Conservation (phyloP, 1,140 invertebrate species). For the Eurosta solidaginis region DNA sequence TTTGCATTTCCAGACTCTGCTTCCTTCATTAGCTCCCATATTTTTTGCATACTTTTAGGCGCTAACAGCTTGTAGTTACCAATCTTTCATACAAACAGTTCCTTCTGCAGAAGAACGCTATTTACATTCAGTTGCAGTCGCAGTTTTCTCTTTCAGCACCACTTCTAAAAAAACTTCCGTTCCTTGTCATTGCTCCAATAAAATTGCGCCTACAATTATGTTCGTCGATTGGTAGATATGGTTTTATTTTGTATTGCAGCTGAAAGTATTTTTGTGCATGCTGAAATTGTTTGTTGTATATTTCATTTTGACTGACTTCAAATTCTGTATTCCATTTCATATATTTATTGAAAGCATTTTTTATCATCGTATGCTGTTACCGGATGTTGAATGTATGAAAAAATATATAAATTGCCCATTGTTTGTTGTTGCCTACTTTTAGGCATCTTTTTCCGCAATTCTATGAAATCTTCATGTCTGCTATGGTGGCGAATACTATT, state of each 20-base stretch:
- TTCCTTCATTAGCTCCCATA: too few species aligned
- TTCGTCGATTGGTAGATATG: neutral
- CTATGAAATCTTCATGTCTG: neutral
- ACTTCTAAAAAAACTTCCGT: neutral
- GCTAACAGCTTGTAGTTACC: neutral
- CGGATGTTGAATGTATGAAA: too few species aligned
- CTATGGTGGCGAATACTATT: neutral
- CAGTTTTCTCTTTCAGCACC: neutral
- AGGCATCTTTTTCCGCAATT: neutral
- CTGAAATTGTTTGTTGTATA: neutral
- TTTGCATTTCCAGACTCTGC: too few species aligned
- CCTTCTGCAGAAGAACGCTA: too few species aligned
- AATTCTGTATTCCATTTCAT: too few species aligned
- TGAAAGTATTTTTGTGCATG: neutral
- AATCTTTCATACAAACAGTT: too few species aligned
- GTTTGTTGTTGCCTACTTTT: neutral
- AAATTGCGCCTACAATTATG: neutral
- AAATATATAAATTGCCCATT: neutral
- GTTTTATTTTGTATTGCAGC: neutral
- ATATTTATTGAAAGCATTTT: neutral
- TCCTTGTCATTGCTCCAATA: neutral
- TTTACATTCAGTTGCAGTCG: too few species aligned
- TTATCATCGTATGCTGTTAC: neutral
- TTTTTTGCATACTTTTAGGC: slow-evolving; percentile 5
- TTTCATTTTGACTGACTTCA: neutral